Evolutionary conservation across 2,797 vertebrate genomes (phyloP).

Genomic region (Periparus ater): DNA sequence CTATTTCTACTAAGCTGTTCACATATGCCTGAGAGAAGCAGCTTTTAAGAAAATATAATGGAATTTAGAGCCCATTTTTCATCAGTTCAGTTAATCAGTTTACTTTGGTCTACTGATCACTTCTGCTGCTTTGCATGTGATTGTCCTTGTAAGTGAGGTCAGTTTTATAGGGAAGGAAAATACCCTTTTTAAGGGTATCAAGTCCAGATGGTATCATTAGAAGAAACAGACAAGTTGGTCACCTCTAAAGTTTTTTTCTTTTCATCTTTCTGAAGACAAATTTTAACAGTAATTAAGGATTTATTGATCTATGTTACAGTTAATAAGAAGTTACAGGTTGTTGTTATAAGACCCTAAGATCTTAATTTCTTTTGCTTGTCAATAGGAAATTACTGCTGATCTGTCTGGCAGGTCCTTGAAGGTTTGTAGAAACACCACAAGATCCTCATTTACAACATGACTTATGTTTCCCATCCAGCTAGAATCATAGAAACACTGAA

Average conservation of each 20-base stretch:
- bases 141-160: constrained; percentile 25
- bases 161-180: constrained; percentile 1
- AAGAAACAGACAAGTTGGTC: not conserved
- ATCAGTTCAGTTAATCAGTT: constrained; percentile 44
- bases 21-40: not conserved
- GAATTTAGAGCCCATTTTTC: constrained; percentile 23
- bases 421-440: not conserved
- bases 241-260: not conserved
- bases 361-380: not conserved
- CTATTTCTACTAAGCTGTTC: constrained; percentile 32
- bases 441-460: not conserved
- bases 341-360: not conserved
- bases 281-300: not conserved
- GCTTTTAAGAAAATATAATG: constrained; percentile 42
- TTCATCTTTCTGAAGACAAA: not conserved
- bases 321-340: not conserved
- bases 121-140: constrained; percentile 47
- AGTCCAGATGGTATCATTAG: not conserved
- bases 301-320: not conserved
- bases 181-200: not conserved
- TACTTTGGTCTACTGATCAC: constrained; percentile 52
- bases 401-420: not conserved
- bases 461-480: not conserved
- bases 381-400: not conserved
- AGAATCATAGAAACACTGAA: not conserved